Conservation (phyloP, 2,888 invertebrate species). For the Arge pagana region DNA sequence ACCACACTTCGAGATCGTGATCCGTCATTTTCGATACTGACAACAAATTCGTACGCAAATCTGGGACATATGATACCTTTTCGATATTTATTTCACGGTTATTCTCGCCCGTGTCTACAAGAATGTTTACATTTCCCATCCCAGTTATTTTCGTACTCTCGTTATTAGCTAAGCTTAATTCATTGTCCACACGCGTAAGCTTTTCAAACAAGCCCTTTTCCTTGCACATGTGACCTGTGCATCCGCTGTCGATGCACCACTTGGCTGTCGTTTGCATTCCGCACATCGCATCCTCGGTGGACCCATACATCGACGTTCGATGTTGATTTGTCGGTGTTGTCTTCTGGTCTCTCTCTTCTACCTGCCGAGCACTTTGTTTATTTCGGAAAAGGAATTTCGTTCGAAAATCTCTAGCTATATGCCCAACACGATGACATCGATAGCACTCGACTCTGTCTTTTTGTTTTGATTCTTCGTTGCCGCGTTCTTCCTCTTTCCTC, state of each 20-base stretch:
- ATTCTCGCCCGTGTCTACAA: neutral
- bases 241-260: constrained; percentile 22
- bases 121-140: neutral
- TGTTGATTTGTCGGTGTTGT: neutral
- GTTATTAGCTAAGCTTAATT: constrained; percentile 4
- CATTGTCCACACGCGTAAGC: neutral
- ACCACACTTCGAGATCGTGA: constrained; percentile 19
- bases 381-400: too few relatives aligned
- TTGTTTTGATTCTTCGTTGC: neutral
- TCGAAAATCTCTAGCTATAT: constrained; percentile 13
- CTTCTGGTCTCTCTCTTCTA: neutral
- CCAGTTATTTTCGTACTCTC: constrained; percentile 11
- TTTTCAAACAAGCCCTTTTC: neutral
- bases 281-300: constrained; percentile 20
- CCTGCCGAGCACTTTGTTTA: constrained; percentile 15
- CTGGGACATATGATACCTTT: constrained; percentile 5
- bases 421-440: constrained; percentile 13
- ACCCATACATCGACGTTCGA: neutral
- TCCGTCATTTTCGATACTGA: constrained; percentile 29
- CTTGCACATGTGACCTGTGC: constrained; percentile 15
- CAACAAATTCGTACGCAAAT: constrained; percentile 24
- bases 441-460: constrained; percentile 13
- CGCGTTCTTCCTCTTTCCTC: constrained; percentile 1
- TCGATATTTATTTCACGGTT: constrained; percentile 1
- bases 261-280: neutral